Percentiles rank a stretch among this genome's conserved stretches.
phyloP scores from a whole-genome alignment of 2,797 vertebrate genomes.

The Saxicola maurus region DNA sequence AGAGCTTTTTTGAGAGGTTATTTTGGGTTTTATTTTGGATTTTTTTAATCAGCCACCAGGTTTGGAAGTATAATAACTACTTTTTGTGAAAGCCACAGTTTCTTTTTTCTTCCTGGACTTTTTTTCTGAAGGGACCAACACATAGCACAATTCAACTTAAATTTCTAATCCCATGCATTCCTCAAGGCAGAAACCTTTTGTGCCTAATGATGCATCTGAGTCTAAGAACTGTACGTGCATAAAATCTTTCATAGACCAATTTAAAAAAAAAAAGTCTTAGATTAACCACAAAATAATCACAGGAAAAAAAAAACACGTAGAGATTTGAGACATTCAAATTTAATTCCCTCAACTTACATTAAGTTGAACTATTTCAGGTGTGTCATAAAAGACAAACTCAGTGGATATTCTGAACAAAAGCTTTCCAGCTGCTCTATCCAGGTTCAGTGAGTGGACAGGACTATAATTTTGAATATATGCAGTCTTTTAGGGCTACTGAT shows the following conservation, averaged over 20 bases:
- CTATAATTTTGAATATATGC: not conserved
- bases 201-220: slow-evolving; percentile 28
- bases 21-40: not conserved
- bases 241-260: not conserved
- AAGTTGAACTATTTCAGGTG: slow-evolving; percentile 53
- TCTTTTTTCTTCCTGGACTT: not conserved
- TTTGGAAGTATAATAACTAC: not conserved
- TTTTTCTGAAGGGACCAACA: slow-evolving; percentile 40
- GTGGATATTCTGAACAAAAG: slow-evolving; percentile 21
- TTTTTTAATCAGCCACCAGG: not conserved
- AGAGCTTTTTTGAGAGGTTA: not conserved
- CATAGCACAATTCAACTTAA: not conserved
- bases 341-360: slow-evolving; percentile 32
- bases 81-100: not conserved
- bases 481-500: slow-evolving; percentile 7
- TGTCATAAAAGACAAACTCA: not conserved
- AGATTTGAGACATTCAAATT: slow-evolving; percentile 2
- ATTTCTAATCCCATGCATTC: not conserved
- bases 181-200: slow-evolving; percentile 33
- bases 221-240: not conserved
- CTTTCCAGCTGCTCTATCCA: slow-evolving; percentile 8
- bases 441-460: not conserved
- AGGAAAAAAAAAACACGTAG: not conserved
- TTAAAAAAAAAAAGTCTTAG: not conserved
- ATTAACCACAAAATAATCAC: not conserved